phyloP scores from a whole-genome alignment of 2,888 invertebrate species.

The Ganaspis brasiliensis region DNA sequence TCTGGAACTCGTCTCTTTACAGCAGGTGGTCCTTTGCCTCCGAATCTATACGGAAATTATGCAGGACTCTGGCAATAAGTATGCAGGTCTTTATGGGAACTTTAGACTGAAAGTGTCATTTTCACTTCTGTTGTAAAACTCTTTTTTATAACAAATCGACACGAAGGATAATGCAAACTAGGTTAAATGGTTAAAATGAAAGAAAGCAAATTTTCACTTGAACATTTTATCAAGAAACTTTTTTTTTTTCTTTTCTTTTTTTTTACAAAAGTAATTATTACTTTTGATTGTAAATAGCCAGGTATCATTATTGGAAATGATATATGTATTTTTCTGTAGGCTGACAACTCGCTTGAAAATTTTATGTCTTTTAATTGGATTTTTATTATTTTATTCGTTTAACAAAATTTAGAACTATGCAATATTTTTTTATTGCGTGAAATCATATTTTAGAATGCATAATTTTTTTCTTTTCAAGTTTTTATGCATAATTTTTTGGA shows the following conservation, averaged over 20 bases:
- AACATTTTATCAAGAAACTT: neutral
- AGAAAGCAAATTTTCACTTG: constrained; percentile 21
- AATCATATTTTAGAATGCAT: no score
- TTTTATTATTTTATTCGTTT: neutral
- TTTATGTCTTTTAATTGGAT: neutral
- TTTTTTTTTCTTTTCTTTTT: neutral
- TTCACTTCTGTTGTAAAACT: neutral
- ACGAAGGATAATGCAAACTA: constrained; percentile 4
- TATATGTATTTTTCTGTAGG: constrained; percentile 18
- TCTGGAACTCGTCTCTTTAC: constrained; percentile 96
- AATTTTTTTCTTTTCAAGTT: no score
- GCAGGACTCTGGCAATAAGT: constrained; percentile 95
- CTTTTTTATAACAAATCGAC: neutral
- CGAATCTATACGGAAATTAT: constrained; percentile 95
- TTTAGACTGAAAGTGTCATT: constrained; percentile 39
- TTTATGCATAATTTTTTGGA: neutral
- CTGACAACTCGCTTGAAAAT: constrained; percentile 1
- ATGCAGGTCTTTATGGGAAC: constrained; percentile 8
- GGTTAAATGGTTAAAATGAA: constrained; percentile 12
- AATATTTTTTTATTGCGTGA: no score
- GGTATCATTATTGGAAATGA: neutral
- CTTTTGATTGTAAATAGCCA: constrained; percentile 10
- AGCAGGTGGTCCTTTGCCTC: constrained; percentile 96
- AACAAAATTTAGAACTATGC: neutral
- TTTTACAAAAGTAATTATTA: constrained; percentile 17